Percentiles rank a stretch among this genome's conserved stretches.
phyloP scores from a whole-genome alignment of 2,888 invertebrate genomes.

The Smittia aterrima region DNA sequence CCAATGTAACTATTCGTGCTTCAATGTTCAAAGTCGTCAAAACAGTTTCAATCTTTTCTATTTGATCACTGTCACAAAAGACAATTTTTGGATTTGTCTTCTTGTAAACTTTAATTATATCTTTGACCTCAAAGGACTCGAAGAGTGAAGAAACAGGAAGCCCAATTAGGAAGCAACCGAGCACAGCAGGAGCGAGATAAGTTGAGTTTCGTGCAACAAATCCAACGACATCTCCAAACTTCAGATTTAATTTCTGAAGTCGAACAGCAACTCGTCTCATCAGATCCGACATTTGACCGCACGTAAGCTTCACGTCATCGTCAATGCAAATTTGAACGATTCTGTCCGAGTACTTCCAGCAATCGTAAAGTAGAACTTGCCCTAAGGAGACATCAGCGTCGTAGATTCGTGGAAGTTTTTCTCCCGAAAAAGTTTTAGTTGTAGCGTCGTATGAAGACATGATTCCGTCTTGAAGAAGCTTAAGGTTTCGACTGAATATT shows the following conservation, averaged over 20 bases:
- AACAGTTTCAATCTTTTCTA: background rate
- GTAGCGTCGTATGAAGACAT: background rate
- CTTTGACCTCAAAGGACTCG: slow-evolving; percentile 44
- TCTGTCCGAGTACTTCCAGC: background rate
- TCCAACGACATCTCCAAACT: slow-evolving; percentile 29
- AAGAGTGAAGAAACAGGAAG: slow-evolving; percentile 26
- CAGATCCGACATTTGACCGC: slow-evolving; percentile 19
- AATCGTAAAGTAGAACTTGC: background rate
- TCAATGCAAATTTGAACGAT: background rate
- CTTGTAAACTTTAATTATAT: slow-evolving; percentile 33
- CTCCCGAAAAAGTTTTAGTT: background rate
- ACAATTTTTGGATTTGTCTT: slow-evolving; percentile 38
- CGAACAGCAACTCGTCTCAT: background rate
- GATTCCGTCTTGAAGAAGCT: no score
- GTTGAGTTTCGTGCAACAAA: slow-evolving; percentile 18
- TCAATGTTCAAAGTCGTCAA: background rate
- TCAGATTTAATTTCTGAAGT: background rate
- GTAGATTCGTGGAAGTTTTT: background rate
- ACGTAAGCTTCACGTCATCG: background rate
- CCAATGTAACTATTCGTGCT: background rate
- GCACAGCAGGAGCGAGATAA: slow-evolving; percentile 9
- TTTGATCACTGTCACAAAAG: slow-evolving; percentile 33
- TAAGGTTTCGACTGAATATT: no score
- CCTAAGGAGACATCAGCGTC: background rate
- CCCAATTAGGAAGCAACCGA: slow-evolving; percentile 12